Evolutionary conservation across 2,113 vertebrate species (phyloP), one percentile per base, ranked within the genome.

Genomic region (Hippocampus guttulatus): DNA sequence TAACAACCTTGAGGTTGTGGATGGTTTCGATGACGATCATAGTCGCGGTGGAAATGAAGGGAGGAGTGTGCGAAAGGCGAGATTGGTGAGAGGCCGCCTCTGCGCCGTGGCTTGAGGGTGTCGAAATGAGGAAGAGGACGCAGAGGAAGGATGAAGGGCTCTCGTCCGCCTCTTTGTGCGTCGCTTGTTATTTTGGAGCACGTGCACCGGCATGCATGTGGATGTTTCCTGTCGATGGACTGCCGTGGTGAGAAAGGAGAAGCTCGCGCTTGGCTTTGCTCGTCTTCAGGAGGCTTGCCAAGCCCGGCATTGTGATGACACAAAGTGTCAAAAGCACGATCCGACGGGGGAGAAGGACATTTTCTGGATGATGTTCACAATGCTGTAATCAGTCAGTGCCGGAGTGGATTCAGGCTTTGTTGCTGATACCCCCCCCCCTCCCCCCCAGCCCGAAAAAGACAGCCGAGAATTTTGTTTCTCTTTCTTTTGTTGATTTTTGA

Each of bases 111-210:
- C 81, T 81, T 70, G 78, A 70, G 83, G 81, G 77, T 77, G 70
- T 83, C 73, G 80, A 84, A 80, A 79, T 67, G 62, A 80, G 69
- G 69, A 45, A 67, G 72, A 81, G 86, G 90, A 89, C 84, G 85
- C 81, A 82, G 87, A 81, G 83, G 86, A 86, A 49, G 78, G 30
- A 82, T 88, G 90, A 25, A 73, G 89, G 89, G 87, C 88, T 89
- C 87, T 85, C 85, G 76, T 85, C 76, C 76, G 84, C 83, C 76
- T 87, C 77, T 79, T 78, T 66, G 52, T 70, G 70, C 64, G 68
- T 70, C 23, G 68, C 43, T 68, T 43, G 5, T 75, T 49, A 55
- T 75, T 47, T 64, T 71, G 23, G 1, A 64, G 23, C 61, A 18
- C 66, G 54, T 72, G 23, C 63, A 3, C 11, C 5, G 62, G 38